Conservation (phyloP, 2,797 vertebrate species). For the Amblyraja radiata region DNA sequence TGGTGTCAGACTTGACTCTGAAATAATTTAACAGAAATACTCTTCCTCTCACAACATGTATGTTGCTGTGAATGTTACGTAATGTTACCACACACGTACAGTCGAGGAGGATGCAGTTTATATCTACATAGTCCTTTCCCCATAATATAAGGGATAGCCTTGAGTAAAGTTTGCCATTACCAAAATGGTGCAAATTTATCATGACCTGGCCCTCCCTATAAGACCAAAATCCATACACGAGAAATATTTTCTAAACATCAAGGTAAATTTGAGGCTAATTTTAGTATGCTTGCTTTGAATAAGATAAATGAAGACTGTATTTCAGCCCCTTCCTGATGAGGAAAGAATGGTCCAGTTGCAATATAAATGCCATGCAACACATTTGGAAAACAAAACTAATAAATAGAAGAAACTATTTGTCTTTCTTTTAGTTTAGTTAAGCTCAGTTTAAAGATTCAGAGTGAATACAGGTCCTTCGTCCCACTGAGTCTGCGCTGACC, state of each 20-base stretch:
- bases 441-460: too few relatives aligned
- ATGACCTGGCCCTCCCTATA: neutral
- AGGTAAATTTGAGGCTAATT: neutral
- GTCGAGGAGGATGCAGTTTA: neutral
- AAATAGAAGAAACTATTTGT: neutral
- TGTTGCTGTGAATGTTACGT: neutral
- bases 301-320: neutral
- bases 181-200: neutral
- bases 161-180: neutral
- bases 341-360: neutral
- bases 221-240: neutral
- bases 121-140: neutral
- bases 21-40: too few relatives aligned
- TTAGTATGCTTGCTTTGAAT: neutral
- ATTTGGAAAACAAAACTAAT: neutral
- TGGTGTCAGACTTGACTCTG: neutral
- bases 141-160: neutral
- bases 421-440: neutral
- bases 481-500: too few relatives aligned
- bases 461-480: too few relatives aligned
- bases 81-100: neutral
- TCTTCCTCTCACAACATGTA: neutral
- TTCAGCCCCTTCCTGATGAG: neutral
- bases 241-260: neutral
- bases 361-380: neutral